Evolutionary conservation across 2,113 vertebrate species (phyloP).

Genomic region (Pseudonaja textilis): DNA sequence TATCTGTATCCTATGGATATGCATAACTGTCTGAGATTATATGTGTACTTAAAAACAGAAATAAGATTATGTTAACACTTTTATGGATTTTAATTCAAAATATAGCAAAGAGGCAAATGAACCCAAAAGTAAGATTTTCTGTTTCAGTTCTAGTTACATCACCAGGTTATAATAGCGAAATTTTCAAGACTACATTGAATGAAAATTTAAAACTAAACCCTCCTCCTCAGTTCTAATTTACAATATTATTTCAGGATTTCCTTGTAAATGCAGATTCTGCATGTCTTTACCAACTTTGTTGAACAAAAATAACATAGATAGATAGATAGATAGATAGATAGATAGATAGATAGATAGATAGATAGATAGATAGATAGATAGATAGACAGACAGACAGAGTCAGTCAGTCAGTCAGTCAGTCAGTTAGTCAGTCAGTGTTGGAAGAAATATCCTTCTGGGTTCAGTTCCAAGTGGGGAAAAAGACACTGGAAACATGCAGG

Average conservation of each 20-base stretch:
- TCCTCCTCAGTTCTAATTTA: background rate
- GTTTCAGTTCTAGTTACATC: background rate
- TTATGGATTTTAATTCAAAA: background rate
- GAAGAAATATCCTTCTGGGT: no score
- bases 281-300: background rate
- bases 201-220: background rate
- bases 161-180: background rate
- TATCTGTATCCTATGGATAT: background rate
- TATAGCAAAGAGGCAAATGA: background rate
- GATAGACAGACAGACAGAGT: no score
- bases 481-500: no score
- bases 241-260: background rate
- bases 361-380: no score
- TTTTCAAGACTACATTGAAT: background rate
- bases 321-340: no score
- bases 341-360: no score
- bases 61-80: background rate
- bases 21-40: background rate
- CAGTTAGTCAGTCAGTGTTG: no score
- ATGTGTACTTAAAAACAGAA: background rate
- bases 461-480: no score
- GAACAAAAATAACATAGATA: background rate
- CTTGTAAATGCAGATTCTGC: background rate
- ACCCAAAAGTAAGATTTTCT: background rate
- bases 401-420: no score